phyloP scores from a whole-genome alignment of 2,888 invertebrate species.

The Amphipyra tragopoginis region DNA sequence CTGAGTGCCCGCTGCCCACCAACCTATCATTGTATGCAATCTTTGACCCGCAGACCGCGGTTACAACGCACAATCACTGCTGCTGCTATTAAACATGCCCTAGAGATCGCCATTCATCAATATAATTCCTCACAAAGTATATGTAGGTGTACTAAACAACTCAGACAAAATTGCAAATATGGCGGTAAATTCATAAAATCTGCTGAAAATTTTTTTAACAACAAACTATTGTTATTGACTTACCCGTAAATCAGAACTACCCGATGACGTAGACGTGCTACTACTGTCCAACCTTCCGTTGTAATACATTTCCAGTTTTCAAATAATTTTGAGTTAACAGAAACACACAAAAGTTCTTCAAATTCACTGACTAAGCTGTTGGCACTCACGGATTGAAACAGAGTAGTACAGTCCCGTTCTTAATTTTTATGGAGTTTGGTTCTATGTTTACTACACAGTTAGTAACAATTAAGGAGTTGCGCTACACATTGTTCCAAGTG shows the following conservation, averaged over 20 bases:
- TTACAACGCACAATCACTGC: conserved; percentile 52
- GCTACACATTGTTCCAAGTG: conserved; percentile 65
- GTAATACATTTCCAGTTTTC: conserved; percentile 67
- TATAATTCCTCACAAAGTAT: no score
- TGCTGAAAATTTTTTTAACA: not conserved
- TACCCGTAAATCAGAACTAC: conserved; percentile 83
- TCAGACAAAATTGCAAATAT: conserved; percentile 15
- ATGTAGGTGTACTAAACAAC: not conserved
- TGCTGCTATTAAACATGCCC: conserved; percentile 15
- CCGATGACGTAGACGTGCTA: conserved; percentile 83
- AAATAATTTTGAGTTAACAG: conserved; percentile 7
- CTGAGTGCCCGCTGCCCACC: conserved; percentile 32
- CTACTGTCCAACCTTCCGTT: conserved; percentile 76
- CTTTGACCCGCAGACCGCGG: conserved; percentile 59
- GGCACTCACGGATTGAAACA: conserved; percentile 2
- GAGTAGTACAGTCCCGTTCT: conserved; percentile 14
- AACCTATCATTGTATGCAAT: conserved; percentile 62
- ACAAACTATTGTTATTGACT: conserved; percentile 42
- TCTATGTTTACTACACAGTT: conserved; percentile 64
- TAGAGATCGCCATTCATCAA: conserved; percentile 13
- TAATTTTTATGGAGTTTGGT: conserved; percentile 17
- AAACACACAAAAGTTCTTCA: conserved; percentile 19
- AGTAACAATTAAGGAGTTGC: conserved; percentile 63
- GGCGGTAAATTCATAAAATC: not conserved
- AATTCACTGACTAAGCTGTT: conserved; percentile 32